Evolutionary conservation across 1,140 invertebrate genomes (phyloP), one percentile per base, ranked within the genome.

Genomic region (Drosophila chauvacae): DNA sequence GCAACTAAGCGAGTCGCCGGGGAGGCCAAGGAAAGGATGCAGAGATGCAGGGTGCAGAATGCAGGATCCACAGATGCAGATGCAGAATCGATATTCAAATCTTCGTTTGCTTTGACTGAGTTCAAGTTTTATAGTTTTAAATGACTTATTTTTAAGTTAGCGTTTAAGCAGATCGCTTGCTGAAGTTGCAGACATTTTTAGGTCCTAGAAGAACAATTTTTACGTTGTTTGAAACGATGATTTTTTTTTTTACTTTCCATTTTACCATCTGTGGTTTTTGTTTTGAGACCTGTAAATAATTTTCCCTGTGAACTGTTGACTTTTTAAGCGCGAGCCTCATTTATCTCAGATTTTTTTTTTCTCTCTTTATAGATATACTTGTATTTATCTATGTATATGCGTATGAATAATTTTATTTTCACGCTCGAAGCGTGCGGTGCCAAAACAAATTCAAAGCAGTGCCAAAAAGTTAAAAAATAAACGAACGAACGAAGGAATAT

Each of bases 371-470:
- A 64, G 28, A 74, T 65, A 70, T 72, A 66, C 47, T 48, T 53
- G 66, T 70, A 50, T 63, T 48, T 50, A 64, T 70, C 44, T 75
- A 61, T 77, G 51, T 74, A 65, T 63, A 80, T 71, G 63, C 48
- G 50, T 78, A 59, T 74, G 64, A 42, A 70, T 62, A 77, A 50
- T 80, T 48, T 88, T 73, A 69, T 74, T 83, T 81, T 60, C 69
- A 87, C 84, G 84, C 85, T 87, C 48, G 69, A 87, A 88, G 84
- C 84, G 84, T 88, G 76, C 69, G 87, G 82, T 90, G 87, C 87
- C 83, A 91, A 90, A 87, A 77, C 42, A 73, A 81, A 75, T 91
- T 87, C 62, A 87, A 90, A 84, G 84, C 82, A 86, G 82, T 86
- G 82, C 82, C 82, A 86, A 85, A 87, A 79, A 85, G 78, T 71